These are phyloP conservation scores for Syrphus vitripennis DNA, from an alignment of 2,888 invertebrate genomes.

Conservation along the genomic window DNA sequence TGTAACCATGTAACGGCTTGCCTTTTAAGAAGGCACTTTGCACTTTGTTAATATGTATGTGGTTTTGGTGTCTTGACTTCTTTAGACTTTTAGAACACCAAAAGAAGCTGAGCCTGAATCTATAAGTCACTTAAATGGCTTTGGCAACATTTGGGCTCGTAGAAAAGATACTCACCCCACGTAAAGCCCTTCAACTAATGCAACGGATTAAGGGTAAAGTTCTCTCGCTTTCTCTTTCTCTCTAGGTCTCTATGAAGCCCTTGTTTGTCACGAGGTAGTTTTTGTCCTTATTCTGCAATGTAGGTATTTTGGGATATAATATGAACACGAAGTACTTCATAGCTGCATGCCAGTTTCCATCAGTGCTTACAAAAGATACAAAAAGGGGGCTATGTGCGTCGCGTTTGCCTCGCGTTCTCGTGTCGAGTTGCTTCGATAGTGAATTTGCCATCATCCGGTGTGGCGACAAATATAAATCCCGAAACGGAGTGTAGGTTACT, in stretches of 20 bases:
- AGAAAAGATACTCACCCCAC: neutral
- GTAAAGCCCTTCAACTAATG: neutral
- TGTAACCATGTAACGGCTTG: neutral
- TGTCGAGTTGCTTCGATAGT: slow-evolving; percentile 22
- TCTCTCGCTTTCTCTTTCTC: too few relatives aligned
- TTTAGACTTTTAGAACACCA: neutral
- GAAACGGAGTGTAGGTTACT: slow-evolving; percentile 39
- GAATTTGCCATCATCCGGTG: slow-evolving; percentile 52
- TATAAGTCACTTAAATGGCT: slow-evolving; percentile 24
- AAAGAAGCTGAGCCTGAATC: neutral
- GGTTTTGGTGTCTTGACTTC: slow-evolving; percentile 1
- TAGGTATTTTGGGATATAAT: neutral
- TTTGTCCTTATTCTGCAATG: neutral
- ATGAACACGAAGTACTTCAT: neutral
- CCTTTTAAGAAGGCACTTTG: slow-evolving; percentile 36
- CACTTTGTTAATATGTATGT: slow-evolving; percentile 30
- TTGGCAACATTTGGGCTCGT: neutral
- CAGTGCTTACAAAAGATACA: slow-evolving; percentile 8
- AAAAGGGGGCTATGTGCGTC: slow-evolving; percentile 2
- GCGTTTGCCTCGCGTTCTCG: too few relatives aligned
- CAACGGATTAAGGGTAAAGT: slow-evolving; percentile 5
- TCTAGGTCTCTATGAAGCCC: neutral
- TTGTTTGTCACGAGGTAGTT: neutral
- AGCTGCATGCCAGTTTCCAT: neutral
- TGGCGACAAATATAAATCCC: slow-evolving; percentile 56